Evolutionary conservation across 2,797 vertebrate species (phyloP).

Genomic region (Synaphobranchus kaupii): DNA sequence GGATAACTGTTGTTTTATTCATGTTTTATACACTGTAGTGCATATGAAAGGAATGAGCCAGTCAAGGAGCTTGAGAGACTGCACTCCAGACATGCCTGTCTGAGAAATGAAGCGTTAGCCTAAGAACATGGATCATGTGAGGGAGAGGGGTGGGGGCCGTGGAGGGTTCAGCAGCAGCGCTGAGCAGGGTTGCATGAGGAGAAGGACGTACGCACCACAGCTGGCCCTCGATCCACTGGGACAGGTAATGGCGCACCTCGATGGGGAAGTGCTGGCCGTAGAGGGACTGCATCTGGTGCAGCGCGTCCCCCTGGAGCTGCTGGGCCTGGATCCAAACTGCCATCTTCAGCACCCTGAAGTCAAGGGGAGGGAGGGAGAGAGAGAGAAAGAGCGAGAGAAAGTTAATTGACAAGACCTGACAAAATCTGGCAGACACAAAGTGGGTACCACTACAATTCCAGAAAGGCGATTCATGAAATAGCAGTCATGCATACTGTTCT

Average conservation of each 20-base stretch:
- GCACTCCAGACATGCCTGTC: not conserved
- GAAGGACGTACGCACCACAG: conserved; percentile 75
- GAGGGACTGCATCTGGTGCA: conserved; percentile 95
- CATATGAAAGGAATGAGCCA: not conserved
- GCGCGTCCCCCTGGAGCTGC: conserved; percentile 94
- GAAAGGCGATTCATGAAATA: no score
- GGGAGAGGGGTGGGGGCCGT: not conserved
- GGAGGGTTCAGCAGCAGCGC: not conserved
- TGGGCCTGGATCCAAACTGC: conserved; percentile 96
- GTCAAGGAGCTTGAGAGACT: not conserved
- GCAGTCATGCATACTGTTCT: no score
- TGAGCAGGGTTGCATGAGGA: not conserved
- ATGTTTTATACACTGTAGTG: not conserved
- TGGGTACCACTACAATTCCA: no score
- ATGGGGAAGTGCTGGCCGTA: conserved; percentile 99
- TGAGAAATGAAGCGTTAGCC: not conserved
- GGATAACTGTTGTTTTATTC: no score
- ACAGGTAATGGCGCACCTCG: conserved; percentile 94
- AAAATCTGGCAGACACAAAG: no score
- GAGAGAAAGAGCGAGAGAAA: no score
- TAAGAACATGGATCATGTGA: not conserved
- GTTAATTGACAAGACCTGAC: no score
- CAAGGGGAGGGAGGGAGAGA: not conserved
- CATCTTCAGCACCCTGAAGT: conserved; percentile 73
- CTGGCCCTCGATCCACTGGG: conserved; percentile 92